Conservation (phyloP, 2,888 invertebrate genomes). For the Ceramica pisi region DNA sequence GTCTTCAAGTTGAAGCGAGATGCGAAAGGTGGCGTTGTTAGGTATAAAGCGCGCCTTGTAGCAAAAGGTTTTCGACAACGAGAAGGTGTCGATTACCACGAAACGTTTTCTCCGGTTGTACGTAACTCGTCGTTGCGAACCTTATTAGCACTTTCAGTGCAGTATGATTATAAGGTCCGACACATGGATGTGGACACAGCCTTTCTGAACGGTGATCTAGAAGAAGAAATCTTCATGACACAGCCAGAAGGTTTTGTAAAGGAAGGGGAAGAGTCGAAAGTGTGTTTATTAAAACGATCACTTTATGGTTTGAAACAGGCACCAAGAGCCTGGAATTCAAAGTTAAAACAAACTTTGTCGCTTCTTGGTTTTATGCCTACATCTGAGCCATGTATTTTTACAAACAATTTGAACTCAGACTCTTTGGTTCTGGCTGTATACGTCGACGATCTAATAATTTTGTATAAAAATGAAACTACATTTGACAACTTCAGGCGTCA, state of each 20-base stretch:
- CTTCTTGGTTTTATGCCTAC: not conserved
- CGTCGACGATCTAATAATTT: not conserved
- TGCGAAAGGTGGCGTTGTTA: not conserved
- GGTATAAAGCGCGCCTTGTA: too few species aligned
- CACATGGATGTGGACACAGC: not conserved
- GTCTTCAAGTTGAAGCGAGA: not conserved
- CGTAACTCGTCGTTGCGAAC: not conserved
- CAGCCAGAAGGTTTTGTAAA: too few species aligned
- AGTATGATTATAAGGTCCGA: constrained; percentile 1
- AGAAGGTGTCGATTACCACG: not conserved
- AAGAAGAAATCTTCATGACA: too few species aligned
- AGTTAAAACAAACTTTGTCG: not conserved
- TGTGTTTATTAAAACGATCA: too few species aligned
- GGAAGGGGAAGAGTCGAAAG: too few species aligned
- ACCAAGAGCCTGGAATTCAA: too few species aligned
- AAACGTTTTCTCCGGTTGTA: not conserved
- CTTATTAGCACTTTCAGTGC: not conserved
- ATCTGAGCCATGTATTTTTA: too few species aligned
- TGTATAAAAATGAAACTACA: too few species aligned
- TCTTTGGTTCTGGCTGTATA: constrained; percentile 1
- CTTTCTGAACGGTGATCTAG: not conserved
- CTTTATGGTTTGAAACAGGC: too few species aligned
- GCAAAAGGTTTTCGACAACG: not conserved
- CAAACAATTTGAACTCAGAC: not conserved
- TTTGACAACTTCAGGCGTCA: too few species aligned